Evolutionary conservation across 2,797 vertebrate species (phyloP), one percentile per base, ranked within the genome.

Genomic region (Brotula barbata): DNA sequence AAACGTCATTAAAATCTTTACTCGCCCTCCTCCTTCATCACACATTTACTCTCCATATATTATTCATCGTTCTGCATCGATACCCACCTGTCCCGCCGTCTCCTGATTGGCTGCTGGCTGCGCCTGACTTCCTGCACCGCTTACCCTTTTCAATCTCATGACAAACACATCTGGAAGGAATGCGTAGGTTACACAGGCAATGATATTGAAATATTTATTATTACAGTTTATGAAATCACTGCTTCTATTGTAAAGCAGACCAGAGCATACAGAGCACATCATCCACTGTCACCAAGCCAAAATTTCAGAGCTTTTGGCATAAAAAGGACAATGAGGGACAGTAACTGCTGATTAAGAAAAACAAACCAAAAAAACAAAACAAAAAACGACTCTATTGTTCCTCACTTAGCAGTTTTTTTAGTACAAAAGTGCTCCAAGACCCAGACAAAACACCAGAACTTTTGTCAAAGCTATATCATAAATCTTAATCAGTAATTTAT

Each of bases 401-500:
- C n/a, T 65, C 52, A 39, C 65, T 61, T 66, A 34, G 40, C 47
- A 59, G 19, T n/a, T 69, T 36, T 34, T 69, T 72, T 56, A 44
- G 34, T 68, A 71, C 20, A 64, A 70, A 80, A 74, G 36, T 57
- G 55, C 66, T 71, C 46, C 49, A 61, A 51, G 58, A 76, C 61
- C 65, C 44, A 61, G 65, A 85, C 75, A 82, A 79, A 79, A 85
- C 78, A 89, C 71, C 83, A 73, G 84, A 64, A 74, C 62, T 22
- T 73, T 78, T 77, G 67, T 74, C 59, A 21, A 72, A 64, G 43
- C 77, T 91, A 85, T 83, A 86, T 90, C 90, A 91, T 92, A 90
- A 94, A 93, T 93, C 63, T 92, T 93, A 91, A 93, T 93, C 93
- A 92, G 92, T 92, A 89, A 93, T 96, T 97, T 95, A 96, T 95